phyloP scores from a whole-genome alignment of 2,888 invertebrate genomes.

The Philonicus albiceps region DNA sequence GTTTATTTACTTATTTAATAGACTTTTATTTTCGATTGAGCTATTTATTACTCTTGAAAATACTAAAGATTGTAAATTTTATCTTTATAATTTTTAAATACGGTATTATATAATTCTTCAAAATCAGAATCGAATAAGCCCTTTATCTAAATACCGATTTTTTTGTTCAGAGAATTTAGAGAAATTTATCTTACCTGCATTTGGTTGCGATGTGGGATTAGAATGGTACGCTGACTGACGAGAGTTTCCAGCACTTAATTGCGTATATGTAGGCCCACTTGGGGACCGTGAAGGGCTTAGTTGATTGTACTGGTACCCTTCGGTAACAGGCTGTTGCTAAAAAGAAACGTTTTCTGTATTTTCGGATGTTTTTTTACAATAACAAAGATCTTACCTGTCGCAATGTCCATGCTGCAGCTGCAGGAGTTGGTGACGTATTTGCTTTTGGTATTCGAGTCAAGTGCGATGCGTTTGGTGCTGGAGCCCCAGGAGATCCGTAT shows the following conservation, averaged over 20 bases:
- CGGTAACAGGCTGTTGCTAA: conserved; percentile 70
- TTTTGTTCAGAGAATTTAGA: background rate
- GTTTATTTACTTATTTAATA: too few relatives aligned
- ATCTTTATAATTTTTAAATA: too few relatives aligned
- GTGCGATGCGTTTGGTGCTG: conserved; percentile 68
- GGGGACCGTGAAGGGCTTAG: conserved; percentile 85
- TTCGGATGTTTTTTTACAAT: background rate
- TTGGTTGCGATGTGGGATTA: conserved; percentile 55
- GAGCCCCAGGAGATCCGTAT: conserved; percentile 68
- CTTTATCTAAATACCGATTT: too few relatives aligned
- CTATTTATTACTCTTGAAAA: too few relatives aligned
- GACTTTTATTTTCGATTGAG: too few relatives aligned
- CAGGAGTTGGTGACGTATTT: conserved; percentile 75
- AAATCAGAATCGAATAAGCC: background rate
- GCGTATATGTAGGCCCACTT: conserved; percentile 83
- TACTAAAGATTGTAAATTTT: too few relatives aligned
- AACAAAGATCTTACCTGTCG: conserved; percentile 65
- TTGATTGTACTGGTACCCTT: conserved; percentile 74
- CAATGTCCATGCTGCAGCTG: conserved; percentile 72
- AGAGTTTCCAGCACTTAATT: conserved; percentile 74
- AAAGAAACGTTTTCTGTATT: background rate
- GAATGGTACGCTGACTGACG: conserved; percentile 63
- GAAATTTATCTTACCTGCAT: conserved; percentile 26
- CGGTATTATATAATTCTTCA: background rate
- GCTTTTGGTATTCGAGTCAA: conserved; percentile 74